These are phyloP conservation scores for Marmota monax DNA, from an alignment of 2,113 vertebrate species.

Conservation along the genomic window DNA sequence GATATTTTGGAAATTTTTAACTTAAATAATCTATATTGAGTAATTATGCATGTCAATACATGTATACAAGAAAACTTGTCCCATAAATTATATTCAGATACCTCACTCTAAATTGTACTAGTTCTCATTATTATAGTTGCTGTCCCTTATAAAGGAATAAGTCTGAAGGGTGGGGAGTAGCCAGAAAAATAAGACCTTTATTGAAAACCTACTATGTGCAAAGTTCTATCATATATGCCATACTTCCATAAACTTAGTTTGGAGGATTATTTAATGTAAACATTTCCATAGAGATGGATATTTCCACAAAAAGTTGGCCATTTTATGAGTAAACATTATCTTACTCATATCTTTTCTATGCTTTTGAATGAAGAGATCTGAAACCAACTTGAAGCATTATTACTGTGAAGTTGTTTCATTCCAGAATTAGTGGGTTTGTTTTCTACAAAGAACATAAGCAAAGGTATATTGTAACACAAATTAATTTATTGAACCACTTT, in stretches of 20 bases:
- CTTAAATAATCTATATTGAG: not conserved
- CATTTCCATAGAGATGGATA: not conserved
- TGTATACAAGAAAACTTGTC: not conserved
- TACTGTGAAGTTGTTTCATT: conserved; percentile 57
- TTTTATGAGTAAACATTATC: conserved; percentile 33
- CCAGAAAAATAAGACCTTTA: not conserved
- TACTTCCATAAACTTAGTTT: not conserved
- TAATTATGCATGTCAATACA: not conserved
- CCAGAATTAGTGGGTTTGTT: conserved; percentile 54
- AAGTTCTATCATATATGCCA: not conserved
- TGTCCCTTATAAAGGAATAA: not conserved
- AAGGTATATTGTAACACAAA: conserved; percentile 19
- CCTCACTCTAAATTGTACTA: not conserved
- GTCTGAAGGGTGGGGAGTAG: rapidly evolving
- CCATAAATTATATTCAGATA: not conserved
- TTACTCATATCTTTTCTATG: not conserved
- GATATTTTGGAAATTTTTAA: conserved; percentile 42
- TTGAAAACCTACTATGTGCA: not conserved
- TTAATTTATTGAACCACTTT: conserved; percentile 35
- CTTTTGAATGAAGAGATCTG: conserved; percentile 37
- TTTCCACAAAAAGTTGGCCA: not conserved
- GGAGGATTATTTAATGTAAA: not conserved
- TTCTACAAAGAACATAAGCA: not conserved
- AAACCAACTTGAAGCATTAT: not conserved
- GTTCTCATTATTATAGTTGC: not conserved